Conservation (phyloP, 2,113 vertebrate genomes). For the Calyptomena viridis region DNA sequence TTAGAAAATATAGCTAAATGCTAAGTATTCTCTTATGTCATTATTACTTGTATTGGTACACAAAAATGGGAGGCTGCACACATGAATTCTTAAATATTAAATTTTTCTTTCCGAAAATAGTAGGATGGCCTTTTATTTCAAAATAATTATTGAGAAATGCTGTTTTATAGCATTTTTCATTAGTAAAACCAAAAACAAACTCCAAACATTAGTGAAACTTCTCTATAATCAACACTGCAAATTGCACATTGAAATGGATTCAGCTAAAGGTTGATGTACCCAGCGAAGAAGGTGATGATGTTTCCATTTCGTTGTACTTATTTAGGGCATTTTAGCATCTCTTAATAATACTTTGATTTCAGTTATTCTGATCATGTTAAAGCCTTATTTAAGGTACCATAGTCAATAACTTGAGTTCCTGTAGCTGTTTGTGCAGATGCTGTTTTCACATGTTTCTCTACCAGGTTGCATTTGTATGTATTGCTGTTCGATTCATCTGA, state of each 20-base stretch:
- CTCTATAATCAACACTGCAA: not conserved
- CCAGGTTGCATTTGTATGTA: not conserved
- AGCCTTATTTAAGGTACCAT: not conserved
- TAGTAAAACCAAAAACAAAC: not conserved
- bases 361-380: not conserved
- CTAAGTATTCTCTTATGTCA: not conserved
- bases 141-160: not conserved
- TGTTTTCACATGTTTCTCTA: not conserved
- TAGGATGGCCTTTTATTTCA: not conserved
- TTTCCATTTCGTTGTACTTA: not conserved
- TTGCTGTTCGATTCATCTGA: not conserved
- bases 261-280: not conserved
- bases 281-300: not conserved
- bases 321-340: not conserved
- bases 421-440: not conserved
- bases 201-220: not conserved
- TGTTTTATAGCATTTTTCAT: not conserved
- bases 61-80: not conserved
- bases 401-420: not conserved
- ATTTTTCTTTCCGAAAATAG: not conserved
- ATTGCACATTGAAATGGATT: not conserved
- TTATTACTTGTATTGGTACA: not conserved
- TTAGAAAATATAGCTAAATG: not conserved
- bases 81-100: not conserved
- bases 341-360: not conserved